Percentiles rank a stretch among this genome's conserved stretches.
Evolutionary conservation across 2,888 invertebrate species (phyloP).

Genomic region (Scaptomyza parva): DNA sequence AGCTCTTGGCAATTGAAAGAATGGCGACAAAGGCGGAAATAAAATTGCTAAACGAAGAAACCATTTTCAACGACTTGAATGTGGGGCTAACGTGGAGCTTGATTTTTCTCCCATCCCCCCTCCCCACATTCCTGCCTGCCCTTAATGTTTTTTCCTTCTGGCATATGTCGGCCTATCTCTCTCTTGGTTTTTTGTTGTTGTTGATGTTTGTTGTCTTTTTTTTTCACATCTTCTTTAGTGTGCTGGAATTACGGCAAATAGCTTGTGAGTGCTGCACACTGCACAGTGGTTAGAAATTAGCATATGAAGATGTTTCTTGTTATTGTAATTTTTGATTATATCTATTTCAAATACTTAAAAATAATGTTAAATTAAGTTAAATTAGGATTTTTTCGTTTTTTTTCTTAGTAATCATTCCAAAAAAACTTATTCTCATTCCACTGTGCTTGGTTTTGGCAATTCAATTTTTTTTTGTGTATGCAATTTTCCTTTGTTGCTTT

Average conservation of each 20-base stretch:
- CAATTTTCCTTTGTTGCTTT: conserved; percentile 54
- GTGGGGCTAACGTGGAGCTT: conserved; percentile 32
- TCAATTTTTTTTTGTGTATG: conserved; percentile 53
- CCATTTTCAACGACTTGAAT: conserved; percentile 50
- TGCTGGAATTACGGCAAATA: conserved; percentile 3
- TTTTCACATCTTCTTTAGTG: conserved; percentile 54
- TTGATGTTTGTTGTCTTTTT: conserved; percentile 6
- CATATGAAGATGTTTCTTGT: neutral
- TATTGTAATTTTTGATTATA: neutral
- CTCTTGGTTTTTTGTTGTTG: neutral
- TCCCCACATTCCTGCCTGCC: neutral
- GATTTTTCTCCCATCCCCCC: conserved; percentile 8
- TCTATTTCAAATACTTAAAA: too few relatives aligned
- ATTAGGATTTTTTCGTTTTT: neutral
- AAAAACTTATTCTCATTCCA: conserved; percentile 19
- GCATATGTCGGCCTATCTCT: conserved; percentile 62
- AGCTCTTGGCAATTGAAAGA: conserved; percentile 69
- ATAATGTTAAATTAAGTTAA: too few relatives aligned
- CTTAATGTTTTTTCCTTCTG: conserved; percentile 4
- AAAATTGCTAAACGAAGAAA: conserved; percentile 75
- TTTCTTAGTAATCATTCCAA: too few relatives aligned
- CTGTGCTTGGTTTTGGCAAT: conserved; percentile 43
- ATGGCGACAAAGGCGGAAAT: conserved; percentile 78
- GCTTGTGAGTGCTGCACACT: conserved; percentile 25
- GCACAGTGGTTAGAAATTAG: conserved; percentile 47